A percentile compares a stretch with the other conserved stretches of the same genome.
phyloP scores from a whole-genome alignment of 2,797 vertebrate genomes.

The Argya squamiceps region DNA sequence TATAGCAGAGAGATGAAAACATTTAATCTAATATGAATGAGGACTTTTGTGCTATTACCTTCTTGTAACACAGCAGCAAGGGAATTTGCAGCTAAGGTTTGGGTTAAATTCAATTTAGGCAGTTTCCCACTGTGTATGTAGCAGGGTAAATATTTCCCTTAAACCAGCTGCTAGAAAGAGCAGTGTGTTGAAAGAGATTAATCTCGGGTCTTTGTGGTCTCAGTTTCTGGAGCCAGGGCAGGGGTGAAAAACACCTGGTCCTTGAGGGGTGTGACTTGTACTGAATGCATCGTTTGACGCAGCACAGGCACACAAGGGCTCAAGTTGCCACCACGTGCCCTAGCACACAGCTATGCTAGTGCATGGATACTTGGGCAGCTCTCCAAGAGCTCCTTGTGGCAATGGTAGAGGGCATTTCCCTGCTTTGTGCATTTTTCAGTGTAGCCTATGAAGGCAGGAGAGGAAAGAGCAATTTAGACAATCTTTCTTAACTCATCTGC shows the following conservation, averaged over 20 bases:
- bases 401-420: not conserved
- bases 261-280: fast-evolving
- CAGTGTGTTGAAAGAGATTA: not conserved
- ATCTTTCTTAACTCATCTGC: not conserved
- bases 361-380: not conserved
- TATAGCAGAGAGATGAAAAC: not conserved
- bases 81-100: not conserved
- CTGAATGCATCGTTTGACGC: not conserved
- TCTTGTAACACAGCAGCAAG: not conserved
- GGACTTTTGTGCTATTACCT: not conserved
- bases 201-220: not conserved
- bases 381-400: not conserved
- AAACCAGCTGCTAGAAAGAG: not conserved
- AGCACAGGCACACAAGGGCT: not conserved
- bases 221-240: not conserved
- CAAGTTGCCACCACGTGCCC: fast-evolving
- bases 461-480: not conserved
- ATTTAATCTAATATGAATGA: not conserved
- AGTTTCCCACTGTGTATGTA: not conserved
- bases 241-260: not conserved
- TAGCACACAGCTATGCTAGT: not conserved
- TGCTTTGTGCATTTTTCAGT: not conserved
- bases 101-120: not conserved
- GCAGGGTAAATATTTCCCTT: not conserved
- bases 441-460: not conserved